Evolutionary conservation across 2,797 vertebrate species (phyloP), one percentile per base, ranked within the genome.

Genomic region (Eurystomus glaucurus): DNA sequence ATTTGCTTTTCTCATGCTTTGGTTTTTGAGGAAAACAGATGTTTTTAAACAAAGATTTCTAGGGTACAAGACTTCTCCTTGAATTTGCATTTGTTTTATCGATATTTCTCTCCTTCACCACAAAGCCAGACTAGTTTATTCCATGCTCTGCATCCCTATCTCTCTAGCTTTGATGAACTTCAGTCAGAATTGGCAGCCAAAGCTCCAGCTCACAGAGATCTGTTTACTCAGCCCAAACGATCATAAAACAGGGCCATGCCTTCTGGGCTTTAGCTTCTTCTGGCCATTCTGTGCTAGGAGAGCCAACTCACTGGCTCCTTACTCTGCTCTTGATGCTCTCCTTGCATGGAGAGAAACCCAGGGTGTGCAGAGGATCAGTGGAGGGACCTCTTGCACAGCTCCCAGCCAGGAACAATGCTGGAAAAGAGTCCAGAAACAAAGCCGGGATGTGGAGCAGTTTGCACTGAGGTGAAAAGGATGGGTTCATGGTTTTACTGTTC

Each of bases 111-210:
- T 69, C 65, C 35, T 90, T 75, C 69, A 61, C 18, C 72, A 88
- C 62, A 65, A 89, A 88, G 26, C 6, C 12, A 55, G 0, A 35
- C 43, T 29, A 31, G 60, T 64, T 94, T 72, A 62, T 74, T 76
- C 29, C 25, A n/a, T 0, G 1, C 11, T 78, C 46, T 62, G 18
- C 22, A 60, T 19, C 14, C 51, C 43, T 17, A 33, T 58, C 39
- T 88, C 54, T 90, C 54, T 57, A 66, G 77, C 46, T 91, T 74
- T 84, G 58, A 79, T 66, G 54, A 95, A 74, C 60, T 95, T 94
- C 50, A 51, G 48, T 37, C 28, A 84, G 79, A 93, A 88, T 51
- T 55, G 88, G 25, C 54, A 88, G 71, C n/a, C 75, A 86, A 93
- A 91, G 46, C n/a, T 91, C 52, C 65, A 86, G 15, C 37, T 91